Evolutionary conservation across 2,797 vertebrate species (phyloP).

Genomic region (Vultur gryphus): DNA sequence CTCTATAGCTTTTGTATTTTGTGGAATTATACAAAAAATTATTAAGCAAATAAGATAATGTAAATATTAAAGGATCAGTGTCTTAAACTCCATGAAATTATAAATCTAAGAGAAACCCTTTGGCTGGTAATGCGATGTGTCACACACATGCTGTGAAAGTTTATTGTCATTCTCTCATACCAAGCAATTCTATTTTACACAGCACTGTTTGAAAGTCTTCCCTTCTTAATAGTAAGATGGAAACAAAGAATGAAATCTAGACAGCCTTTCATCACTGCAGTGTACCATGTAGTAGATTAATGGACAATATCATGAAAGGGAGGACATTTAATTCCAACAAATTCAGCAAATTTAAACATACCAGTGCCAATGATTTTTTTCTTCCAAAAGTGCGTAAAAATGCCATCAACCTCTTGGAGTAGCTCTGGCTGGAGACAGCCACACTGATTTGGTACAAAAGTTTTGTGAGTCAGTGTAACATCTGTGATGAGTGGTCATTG

Average conservation of each 20-base stretch:
- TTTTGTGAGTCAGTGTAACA: not conserved
- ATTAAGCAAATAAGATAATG: not conserved
- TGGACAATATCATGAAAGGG: not conserved
- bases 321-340: not conserved
- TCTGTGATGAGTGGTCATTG: not conserved
- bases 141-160: not conserved
- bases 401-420: not conserved
- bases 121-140: not conserved
- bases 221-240: not conserved
- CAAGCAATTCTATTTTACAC: not conserved
- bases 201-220: not conserved
- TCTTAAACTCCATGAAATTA: not conserved
- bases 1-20: not conserved
- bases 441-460: not conserved
- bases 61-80: not conserved
- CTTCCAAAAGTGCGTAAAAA: not conserved
- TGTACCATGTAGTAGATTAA: not conserved
- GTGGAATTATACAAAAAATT: not conserved
- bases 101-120: not conserved
- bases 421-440: not conserved
- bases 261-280: not conserved
- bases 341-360: not conserved
- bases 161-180: not conserved
- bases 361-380: not conserved
- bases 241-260: not conserved